Percentiles rank a stretch among this genome's conserved stretches.
phyloP scores from a whole-genome alignment of 2,888 invertebrate species.

The Heliconius charithonia region DNA sequence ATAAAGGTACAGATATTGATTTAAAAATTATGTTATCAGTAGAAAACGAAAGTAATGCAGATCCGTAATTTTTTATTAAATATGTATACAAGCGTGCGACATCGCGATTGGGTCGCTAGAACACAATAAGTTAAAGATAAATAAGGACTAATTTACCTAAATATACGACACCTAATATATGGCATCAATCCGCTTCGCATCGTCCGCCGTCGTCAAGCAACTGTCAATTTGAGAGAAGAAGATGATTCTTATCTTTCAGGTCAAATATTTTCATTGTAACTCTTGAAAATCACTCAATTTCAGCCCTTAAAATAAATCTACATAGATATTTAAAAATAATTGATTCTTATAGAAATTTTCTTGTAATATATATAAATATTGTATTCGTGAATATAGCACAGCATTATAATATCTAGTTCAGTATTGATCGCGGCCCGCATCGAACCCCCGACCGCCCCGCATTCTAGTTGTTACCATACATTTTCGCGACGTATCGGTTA shows the following conservation, averaged over 20 bases:
- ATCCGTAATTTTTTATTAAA: too few species aligned
- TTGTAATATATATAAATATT: not conserved
- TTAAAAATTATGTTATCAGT: too few species aligned
- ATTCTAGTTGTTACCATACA: slow-evolving; percentile 5
- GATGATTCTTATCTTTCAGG: not conserved
- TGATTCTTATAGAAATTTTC: too few species aligned
- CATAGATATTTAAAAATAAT: not conserved
- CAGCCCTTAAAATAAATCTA: not conserved
- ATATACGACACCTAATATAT: too few species aligned
- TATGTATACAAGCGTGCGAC: too few species aligned
- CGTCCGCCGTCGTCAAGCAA: too few species aligned
- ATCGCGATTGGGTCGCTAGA: too few species aligned
- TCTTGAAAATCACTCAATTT: not conserved
- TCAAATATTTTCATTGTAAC: not conserved
- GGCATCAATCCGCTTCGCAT: too few species aligned
- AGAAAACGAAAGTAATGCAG: too few species aligned
- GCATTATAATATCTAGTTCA: not conserved
- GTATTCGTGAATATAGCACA: not conserved
- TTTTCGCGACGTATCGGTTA: slow-evolving; percentile 25
- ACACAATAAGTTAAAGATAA: too few species aligned
- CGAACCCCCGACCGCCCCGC: slow-evolving; percentile 31
- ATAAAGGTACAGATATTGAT: too few species aligned
- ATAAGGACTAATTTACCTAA: too few species aligned
- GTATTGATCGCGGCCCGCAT: slow-evolving; percentile 40
- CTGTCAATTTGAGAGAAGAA: not conserved